These are phyloP conservation scores for Phortica okadai DNA, from an alignment of 2,888 invertebrate species.

Conservation along the genomic window DNA sequence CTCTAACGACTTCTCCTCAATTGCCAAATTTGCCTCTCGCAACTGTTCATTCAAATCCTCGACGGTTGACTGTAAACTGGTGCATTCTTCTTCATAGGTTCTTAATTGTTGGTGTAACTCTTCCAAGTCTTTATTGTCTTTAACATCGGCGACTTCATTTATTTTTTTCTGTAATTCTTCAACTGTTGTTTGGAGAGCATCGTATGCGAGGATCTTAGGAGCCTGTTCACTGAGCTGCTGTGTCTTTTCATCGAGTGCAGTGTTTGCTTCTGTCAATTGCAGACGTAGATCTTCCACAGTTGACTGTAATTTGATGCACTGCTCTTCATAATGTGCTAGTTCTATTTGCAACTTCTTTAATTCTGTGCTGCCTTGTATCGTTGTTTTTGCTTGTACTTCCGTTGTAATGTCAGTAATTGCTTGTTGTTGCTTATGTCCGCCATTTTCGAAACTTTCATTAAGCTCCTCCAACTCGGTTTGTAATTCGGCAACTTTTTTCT, in stretches of 20 bases:
- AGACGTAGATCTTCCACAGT: constrained; percentile 76
- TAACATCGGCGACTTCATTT: constrained; percentile 25
- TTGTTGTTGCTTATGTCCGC: constrained; percentile 8
- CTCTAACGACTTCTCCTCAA: constrained; percentile 77
- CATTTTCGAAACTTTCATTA: constrained; percentile 66
- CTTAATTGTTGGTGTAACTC: not conserved
- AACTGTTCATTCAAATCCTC: constrained; percentile 77
- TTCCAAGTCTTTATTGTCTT: constrained; percentile 31
- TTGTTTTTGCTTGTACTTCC: constrained; percentile 29
- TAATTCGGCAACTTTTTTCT: constrained; percentile 60
- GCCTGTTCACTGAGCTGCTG: constrained; percentile 24
- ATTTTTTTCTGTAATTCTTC: constrained; percentile 25
- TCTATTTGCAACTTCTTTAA: constrained; percentile 10
- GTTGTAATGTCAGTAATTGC: constrained; percentile 44
- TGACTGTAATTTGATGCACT: constrained; percentile 75
- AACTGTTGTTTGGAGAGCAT: too few relatives aligned
- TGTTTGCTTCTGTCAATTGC: constrained; percentile 68
- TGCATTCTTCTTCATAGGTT: constrained; percentile 52
- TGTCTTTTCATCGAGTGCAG: constrained; percentile 20
- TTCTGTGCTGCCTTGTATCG: too few relatives aligned
- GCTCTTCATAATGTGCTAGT: constrained; percentile 41
- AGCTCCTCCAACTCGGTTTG: constrained; percentile 60
- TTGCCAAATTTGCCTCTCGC: constrained; percentile 70
- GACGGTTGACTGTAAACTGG: constrained; percentile 76
- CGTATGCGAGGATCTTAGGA: not conserved